These are phyloP conservation scores for Gastrophysa polygoni DNA, from an alignment of 2,888 invertebrate genomes.

Conservation along the genomic window DNA sequence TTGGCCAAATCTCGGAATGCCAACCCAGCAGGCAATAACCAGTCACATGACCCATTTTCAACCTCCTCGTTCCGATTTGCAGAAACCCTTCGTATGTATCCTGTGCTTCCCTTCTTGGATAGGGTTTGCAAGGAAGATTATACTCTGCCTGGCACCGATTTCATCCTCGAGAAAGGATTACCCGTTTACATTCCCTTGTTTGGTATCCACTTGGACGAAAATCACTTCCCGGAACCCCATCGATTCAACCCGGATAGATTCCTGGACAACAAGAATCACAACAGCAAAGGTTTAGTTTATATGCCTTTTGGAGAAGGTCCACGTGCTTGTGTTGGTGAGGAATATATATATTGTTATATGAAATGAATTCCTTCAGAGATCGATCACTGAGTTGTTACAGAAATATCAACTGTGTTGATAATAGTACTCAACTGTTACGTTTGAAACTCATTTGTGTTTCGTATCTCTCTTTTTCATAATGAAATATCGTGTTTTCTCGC, in stretches of 20 bases:
- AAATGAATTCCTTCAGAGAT: too few relatives aligned
- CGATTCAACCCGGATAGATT: slow-evolving; percentile 47
- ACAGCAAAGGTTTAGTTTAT: slow-evolving; percentile 31
- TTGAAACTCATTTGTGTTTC: too few relatives aligned
- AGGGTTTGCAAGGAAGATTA: slow-evolving; percentile 47
- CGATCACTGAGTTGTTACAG: too few relatives aligned
- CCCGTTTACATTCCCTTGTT: slow-evolving; percentile 48
- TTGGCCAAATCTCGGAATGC: too few relatives aligned
- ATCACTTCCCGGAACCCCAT: slow-evolving; percentile 46
- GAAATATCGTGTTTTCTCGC: too few relatives aligned
- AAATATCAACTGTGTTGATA: too few relatives aligned
- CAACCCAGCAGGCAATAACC: too few relatives aligned
- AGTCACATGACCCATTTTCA: too few relatives aligned
- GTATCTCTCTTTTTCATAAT: too few relatives aligned
- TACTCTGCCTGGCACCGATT: slow-evolving; percentile 42
- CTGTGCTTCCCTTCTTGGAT: slow-evolving; percentile 51
- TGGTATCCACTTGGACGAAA: slow-evolving; percentile 44
- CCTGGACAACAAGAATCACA: slow-evolving; percentile 33
- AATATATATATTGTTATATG: too few relatives aligned
- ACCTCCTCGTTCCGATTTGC: too few relatives aligned
- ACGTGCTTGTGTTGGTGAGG: background rate
- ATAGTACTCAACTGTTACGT: too few relatives aligned
- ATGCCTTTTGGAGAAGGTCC: background rate
- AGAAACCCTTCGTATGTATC: slow-evolving; percentile 58
- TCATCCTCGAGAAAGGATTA: slow-evolving; percentile 51